Evolutionary conservation across 2,888 invertebrate species (phyloP), one percentile per base, ranked within the genome.

Genomic region (Volucella bombylans): DNA sequence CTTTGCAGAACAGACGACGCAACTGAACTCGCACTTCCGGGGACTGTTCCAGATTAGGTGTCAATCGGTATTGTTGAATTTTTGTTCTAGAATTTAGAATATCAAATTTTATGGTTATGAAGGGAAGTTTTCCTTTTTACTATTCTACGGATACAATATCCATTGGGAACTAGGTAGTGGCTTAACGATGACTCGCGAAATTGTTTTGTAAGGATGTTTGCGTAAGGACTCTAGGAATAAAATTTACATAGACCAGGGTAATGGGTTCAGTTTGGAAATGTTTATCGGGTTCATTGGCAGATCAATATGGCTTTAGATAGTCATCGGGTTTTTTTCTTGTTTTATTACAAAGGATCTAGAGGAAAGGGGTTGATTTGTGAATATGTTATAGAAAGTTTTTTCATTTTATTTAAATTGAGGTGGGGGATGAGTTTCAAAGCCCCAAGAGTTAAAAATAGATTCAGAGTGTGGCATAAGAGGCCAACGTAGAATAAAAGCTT

Each of bases 91-190:
- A 83, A 79, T 79, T 49, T 61, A 8, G 79, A 83, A 79, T 79
- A 83, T 83, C 74, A 83, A 83, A 83, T 83, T 83, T 83, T 59
- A 83, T 80, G 69, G 74, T 83, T 83, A 83, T 83, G 69, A 83
- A 79, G 79, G 79, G 69, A 65, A 83, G 65, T 79, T 79, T 69
- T 41, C 12, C 38, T 31, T 31, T 31, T 31, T 31, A 31, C 4
- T 6, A 31, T 31, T 31, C 6, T 31, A 31, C 31, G 31, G 31
- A 31, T 31, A 6, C 31, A 6, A 31, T 31, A 31, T 31, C 64
- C 68, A 43, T 73, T 45, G 68, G 43, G 59, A 52, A 68, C 45
- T 38, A 31, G 6, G 31, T 31, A 23, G 11, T 47, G 50, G 45
- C 50, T 55, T 43, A 52, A 18, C 59, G 59, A 23, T 54, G 43